These are phyloP conservation scores for Falco punctatus DNA, from an alignment of 2,113 vertebrate genomes.

Conservation along the genomic window DNA sequence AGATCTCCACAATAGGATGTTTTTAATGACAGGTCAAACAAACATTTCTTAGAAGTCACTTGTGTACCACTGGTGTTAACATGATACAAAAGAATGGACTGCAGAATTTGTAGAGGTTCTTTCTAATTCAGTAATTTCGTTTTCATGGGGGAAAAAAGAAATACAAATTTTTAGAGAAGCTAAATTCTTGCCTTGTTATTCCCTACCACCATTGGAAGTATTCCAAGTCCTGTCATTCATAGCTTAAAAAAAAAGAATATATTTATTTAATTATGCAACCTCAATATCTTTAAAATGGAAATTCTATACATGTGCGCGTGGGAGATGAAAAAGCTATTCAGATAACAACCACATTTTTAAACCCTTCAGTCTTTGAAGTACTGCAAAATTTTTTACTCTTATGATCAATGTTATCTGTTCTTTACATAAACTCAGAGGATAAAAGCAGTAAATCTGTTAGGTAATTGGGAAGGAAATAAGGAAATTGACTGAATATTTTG, in stretches of 20 bases:
- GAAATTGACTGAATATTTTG: neutral
- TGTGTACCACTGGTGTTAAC: rapidly evolving
- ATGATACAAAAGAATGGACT: neutral
- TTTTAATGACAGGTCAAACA: neutral
- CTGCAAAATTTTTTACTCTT: neutral
- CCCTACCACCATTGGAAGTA: neutral
- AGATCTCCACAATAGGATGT: neutral
- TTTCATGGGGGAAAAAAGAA: neutral
- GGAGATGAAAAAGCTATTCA: neutral
- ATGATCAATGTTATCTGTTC: neutral
- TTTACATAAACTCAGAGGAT: neutral
- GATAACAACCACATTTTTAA: neutral
- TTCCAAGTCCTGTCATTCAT: neutral
- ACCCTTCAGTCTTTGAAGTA: neutral
- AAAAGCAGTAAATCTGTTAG: neutral
- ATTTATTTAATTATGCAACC: neutral
- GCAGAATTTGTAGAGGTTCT: neutral
- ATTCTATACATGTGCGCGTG: neutral
- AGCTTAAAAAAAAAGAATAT: neutral
- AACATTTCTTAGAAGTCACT: neutral
- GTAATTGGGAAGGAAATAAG: neutral
- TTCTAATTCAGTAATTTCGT: neutral
- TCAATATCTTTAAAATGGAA: neutral
- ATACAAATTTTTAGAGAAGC: neutral
- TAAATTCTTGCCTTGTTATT: neutral